Evolutionary conservation across 2,113 vertebrate genomes (phyloP).

Genomic region (Chaetorhynchus papuensis): DNA sequence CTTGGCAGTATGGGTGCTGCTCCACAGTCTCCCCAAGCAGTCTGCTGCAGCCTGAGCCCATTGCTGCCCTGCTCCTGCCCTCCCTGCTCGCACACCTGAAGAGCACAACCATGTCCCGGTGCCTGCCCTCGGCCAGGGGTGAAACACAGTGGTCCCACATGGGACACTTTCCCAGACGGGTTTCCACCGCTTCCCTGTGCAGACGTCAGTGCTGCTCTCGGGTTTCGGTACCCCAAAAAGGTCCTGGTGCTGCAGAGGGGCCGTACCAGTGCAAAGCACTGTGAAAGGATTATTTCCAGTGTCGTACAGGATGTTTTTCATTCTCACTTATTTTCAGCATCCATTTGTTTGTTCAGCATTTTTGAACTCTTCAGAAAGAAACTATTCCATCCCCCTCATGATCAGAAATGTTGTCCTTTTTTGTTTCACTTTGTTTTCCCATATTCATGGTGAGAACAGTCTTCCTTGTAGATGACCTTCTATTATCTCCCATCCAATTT

Average conservation of each 20-base stretch:
- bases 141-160: fast-evolving
- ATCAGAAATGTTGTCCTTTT: neutral
- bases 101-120: fast-evolving
- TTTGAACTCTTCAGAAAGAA: neutral
- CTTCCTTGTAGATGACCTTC: neutral
- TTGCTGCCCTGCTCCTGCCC: neutral
- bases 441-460: neutral
- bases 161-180: fast-evolving
- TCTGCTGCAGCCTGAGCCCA: neutral
- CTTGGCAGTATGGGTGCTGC: fast-evolving
- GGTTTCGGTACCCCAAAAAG: neutral
- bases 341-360: neutral
- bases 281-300: neutral
- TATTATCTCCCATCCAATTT: neutral
- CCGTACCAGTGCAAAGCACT: too few species aligned
- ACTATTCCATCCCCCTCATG: neutral
- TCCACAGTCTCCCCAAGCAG: neutral
- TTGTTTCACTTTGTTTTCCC: neutral
- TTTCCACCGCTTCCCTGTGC: fast-evolving
- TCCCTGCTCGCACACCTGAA: fast-evolving
- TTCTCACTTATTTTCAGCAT: neutral
- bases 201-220: neutral
- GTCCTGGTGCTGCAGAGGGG: neutral
- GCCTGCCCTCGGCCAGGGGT: neutral
- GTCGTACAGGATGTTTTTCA: fast-evolving